Evolutionary conservation across 2,113 vertebrate genomes (phyloP).

Genomic region (Nycticryphes semicollaris): DNA sequence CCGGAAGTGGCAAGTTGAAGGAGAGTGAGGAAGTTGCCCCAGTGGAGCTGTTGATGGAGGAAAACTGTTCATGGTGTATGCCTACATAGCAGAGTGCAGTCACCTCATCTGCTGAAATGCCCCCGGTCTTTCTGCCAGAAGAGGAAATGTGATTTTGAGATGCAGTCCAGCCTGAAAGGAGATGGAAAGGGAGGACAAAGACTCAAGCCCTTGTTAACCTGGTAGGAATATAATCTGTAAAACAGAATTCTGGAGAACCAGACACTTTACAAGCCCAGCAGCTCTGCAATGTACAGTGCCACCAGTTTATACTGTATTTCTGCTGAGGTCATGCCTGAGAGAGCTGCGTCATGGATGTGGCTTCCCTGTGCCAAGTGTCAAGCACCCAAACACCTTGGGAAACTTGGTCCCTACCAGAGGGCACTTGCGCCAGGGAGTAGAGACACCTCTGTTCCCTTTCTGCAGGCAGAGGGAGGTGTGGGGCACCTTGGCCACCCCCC

Average conservation of each 20-base stretch:
- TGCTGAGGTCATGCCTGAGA: background rate
- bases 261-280: background rate
- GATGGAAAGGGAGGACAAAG: background rate
- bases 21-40: background rate
- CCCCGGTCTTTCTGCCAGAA: background rate
- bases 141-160: background rate
- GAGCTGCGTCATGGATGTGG: background rate
- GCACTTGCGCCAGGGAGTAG: rapidly evolving
- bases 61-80: background rate
- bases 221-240: background rate
- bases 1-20: background rate
- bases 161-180: background rate
- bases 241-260: background rate
- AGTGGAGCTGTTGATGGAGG: background rate
- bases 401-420: rapidly evolving
- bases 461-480: background rate
- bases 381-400: background rate
- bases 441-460: background rate
- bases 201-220: background rate
- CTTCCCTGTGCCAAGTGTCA: background rate
- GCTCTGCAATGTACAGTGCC: background rate
- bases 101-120: rapidly evolving
- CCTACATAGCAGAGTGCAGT: background rate
- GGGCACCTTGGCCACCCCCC: rapidly evolving
- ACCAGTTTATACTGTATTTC: background rate